These are phyloP conservation scores for Heliangelus exortis DNA, from an alignment of 2,797 vertebrate species.

Conservation along the genomic window DNA sequence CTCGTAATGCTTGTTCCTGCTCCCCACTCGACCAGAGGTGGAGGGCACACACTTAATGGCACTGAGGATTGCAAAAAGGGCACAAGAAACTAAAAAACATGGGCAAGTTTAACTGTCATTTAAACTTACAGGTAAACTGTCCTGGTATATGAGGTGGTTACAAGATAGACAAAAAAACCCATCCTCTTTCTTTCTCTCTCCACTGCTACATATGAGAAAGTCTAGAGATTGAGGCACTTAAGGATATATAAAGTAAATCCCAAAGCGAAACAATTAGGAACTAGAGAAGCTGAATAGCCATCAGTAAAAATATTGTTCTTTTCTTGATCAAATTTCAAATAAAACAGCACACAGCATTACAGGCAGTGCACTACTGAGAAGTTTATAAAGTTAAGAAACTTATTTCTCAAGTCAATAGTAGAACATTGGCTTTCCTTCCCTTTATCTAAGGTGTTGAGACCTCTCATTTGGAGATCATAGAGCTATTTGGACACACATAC, in stretches of 20 bases:
- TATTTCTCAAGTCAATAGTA: not conserved
- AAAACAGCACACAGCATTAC: not conserved
- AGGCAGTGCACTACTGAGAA: not conserved
- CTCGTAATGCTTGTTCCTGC: not conserved
- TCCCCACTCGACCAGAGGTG: not conserved
- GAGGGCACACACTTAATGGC: no score
- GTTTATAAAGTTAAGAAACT: not conserved
- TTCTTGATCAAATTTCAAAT: not conserved
- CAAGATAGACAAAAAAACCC: not conserved
- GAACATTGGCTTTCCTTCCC: not conserved
- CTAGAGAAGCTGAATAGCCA: not conserved
- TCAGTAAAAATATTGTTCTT: not conserved
- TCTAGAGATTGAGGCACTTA: not conserved
- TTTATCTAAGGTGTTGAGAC: slow-evolving; percentile 86
- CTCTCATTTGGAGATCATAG: slow-evolving; percentile 87
- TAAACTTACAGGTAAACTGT: not conserved
- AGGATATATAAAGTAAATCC: not conserved
- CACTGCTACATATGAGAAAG: not conserved
- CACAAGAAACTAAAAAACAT: not conserved
- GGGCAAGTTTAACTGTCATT: not conserved
- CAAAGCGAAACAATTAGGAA: not conserved
- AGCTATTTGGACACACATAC: slow-evolving; percentile 91
- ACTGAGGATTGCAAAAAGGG: not conserved
- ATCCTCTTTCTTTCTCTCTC: not conserved
- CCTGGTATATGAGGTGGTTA: not conserved